Evolutionary conservation across 37 sponge, comb jelly and placozoan species (phyloP), one percentile per base, ranked within the genome.

Genomic region (Aphrocallistes beatrix): DNA sequence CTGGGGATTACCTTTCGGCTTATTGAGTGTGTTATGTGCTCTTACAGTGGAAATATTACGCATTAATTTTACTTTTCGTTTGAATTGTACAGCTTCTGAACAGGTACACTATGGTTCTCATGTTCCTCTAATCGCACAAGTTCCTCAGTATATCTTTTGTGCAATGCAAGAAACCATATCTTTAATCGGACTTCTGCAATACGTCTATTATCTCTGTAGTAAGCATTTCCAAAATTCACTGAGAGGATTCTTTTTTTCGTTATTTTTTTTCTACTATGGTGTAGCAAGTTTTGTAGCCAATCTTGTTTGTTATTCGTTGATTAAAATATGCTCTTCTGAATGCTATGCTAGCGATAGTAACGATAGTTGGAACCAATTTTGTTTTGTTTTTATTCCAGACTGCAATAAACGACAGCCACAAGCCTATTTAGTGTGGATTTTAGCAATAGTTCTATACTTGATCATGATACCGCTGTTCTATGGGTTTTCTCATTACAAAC

Each of bases 261-360:
- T 60, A 60, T 60, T 60, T 30, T 60, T 25, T 30, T 60, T 60
- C 75, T 60, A 60, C n/a, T 60, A 60, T 60, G 75, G 75, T 19
- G 75, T 60, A 19, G 75, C 75, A 6, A 30, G 75, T 19, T 19
- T 60, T 60, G n/a, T 60, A 19, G 10, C 75, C 28, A 60, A 60
- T 60, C 6, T 13, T 13, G 10, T 60, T 30, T 25, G n/a, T 13
- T 60, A 25, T 60, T 32, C 75, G 8, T 60, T 60, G 32, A 30
- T 25, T 60, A 19, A 60, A 60, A 21, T 60, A 25, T 60, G 75
- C n/a, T 3, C 75, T 30, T 25, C 10, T 60, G 3, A 60, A 25
- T 60, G 75, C 75, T 8, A 60, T 28, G 10, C 75, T 60, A 47
- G 17, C 17, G n/a, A 60, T 60, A 13, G 32, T 60, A 13, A 3